Evolutionary conservation across 2,113 vertebrate species (phyloP).

Genomic region (Arizona elegans): DNA sequence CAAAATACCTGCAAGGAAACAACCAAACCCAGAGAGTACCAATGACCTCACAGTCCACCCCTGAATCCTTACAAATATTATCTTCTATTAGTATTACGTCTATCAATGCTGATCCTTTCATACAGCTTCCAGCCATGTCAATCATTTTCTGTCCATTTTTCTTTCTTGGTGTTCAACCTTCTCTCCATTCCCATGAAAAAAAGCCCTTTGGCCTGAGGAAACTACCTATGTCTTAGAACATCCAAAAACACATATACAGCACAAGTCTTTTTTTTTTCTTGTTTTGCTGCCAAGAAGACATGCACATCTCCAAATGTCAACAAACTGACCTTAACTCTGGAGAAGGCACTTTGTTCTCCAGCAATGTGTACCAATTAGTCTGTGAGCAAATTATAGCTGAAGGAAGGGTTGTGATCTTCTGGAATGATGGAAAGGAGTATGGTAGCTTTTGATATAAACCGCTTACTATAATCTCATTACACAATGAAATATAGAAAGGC

Average conservation of each 20-base stretch:
- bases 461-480: neutral
- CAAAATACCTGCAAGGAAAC: neutral
- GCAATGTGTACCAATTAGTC: constrained; percentile 5
- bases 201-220: neutral
- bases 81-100: neutral
- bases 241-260: neutral
- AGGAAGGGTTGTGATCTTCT: neutral
- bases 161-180: neutral
- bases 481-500: neutral
- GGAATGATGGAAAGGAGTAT: neutral
- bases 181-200: neutral
- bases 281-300: neutral
- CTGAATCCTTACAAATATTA: neutral
- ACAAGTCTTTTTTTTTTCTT: neutral
- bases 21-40: neutral
- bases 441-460: neutral
- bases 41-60: neutral
- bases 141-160: too few relatives aligned
- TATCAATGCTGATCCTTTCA: neutral
- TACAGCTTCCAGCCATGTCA: neutral
- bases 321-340: neutral
- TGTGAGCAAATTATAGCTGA: neutral
- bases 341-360: neutral
- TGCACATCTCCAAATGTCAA: neutral
- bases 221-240: neutral